Conservation (phyloP, 2,113 vertebrate species). For the Nematolebias whitei region DNA sequence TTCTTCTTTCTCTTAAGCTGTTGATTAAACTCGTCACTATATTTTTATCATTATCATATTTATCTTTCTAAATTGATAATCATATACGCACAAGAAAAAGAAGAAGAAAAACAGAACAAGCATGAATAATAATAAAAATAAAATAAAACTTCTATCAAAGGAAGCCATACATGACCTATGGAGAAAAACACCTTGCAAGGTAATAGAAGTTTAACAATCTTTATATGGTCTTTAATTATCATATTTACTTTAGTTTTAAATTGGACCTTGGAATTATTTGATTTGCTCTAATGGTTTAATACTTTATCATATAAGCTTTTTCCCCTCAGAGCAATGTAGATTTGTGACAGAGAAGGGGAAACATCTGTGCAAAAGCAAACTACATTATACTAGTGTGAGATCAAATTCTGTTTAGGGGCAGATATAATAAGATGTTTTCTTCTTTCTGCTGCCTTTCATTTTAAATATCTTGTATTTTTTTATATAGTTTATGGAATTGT, state of each 20-base stretch:
- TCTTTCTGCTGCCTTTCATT: too few species aligned
- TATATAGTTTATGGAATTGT: too few species aligned
- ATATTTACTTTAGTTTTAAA: conserved; percentile 4
- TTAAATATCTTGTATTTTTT: too few species aligned
- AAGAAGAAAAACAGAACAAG: conserved; percentile 37
- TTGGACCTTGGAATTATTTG: conserved; percentile 31
- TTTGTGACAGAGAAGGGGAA: conserved; percentile 26
- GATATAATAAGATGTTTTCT: too few species aligned
- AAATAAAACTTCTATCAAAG: conserved; percentile 61
- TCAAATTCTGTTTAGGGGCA: too few species aligned
- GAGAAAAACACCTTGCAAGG: conserved; percentile 30
- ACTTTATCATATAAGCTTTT: conserved; percentile 36
- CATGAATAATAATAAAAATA: too few species aligned
- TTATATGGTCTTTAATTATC: conserved; percentile 44
- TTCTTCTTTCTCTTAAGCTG: conserved; percentile 21
- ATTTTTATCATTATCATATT: conserved; percentile 60
- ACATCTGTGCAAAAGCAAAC: conserved; percentile 37
- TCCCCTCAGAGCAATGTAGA: conserved; percentile 11
- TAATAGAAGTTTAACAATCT: conserved; percentile 54
- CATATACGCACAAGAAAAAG: conserved; percentile 10
- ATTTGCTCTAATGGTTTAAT: conserved; percentile 1
- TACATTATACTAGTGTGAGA: too few species aligned
- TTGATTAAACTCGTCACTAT: conserved; percentile 45
- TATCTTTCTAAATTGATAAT: conserved; percentile 45
- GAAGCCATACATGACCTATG: conserved; percentile 19